These are phyloP conservation scores for Iselma pallidipennis DNA, from an alignment of 2,888 invertebrate genomes.

Conservation along the genomic window DNA sequence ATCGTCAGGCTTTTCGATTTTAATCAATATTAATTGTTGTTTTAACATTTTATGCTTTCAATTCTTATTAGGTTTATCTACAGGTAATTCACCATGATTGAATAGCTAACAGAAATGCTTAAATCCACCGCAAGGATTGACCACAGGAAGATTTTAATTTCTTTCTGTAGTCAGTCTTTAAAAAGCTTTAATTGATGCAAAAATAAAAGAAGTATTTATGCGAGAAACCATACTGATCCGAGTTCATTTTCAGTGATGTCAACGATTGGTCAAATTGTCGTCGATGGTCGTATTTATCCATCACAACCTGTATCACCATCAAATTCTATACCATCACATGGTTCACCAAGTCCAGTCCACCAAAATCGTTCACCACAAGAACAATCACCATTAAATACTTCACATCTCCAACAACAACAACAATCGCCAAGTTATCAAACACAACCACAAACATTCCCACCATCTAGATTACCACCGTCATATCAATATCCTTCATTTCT, in stretches of 20 bases:
- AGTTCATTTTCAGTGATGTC: slow-evolving; percentile 64
- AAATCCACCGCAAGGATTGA: neutral
- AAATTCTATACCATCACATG: slow-evolving; percentile 40
- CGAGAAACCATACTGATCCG: neutral
- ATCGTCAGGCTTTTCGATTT: neutral
- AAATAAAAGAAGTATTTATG: neutral
- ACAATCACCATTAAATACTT: slow-evolving; percentile 43
- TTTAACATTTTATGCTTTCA: slow-evolving; percentile 31
- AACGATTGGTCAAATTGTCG: slow-evolving; percentile 79
- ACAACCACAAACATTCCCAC: slow-evolving; percentile 31
- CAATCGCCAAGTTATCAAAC: slow-evolving; percentile 36
- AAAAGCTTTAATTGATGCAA: too few species aligned
- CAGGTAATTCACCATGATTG: slow-evolving; percentile 39
- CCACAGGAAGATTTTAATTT: too few species aligned
- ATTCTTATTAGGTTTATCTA: slow-evolving; percentile 43
- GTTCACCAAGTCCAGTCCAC: slow-evolving; percentile 50
- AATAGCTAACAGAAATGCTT: neutral
- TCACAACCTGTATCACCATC: slow-evolving; percentile 56
- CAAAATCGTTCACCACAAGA: slow-evolving; percentile 54
- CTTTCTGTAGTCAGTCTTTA: too few species aligned
- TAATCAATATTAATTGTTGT: slow-evolving; percentile 13
- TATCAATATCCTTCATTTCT: slow-evolving; percentile 4
- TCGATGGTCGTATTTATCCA: slow-evolving; percentile 80
- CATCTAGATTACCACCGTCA: slow-evolving; percentile 21
- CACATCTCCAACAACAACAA: slow-evolving; percentile 41